These are phyloP conservation scores for Orientallactaga bullata DNA, from an alignment of 2,113 vertebrate species.

Conservation along the genomic window DNA sequence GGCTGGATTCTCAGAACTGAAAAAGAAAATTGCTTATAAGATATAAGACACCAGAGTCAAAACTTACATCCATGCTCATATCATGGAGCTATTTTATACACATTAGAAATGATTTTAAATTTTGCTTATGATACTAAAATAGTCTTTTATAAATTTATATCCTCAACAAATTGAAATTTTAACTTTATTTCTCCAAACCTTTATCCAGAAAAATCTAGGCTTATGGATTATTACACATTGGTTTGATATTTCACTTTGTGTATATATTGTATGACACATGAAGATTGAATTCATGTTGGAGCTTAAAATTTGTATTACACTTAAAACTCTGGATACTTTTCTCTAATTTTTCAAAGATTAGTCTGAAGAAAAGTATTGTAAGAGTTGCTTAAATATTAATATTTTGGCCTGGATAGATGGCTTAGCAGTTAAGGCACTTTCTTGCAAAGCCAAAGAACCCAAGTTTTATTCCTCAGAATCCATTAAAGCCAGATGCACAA, in stretches of 20 bases:
- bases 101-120: neutral
- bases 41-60: neutral
- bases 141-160: constrained; percentile 39
- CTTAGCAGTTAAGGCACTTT: too few relatives aligned
- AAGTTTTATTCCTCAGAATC: too few relatives aligned
- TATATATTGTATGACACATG: neutral
- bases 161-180: constrained; percentile 38
- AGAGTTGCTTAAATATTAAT: constrained; percentile 23
- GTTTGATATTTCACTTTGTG: constrained; percentile 17
- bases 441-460: too few relatives aligned
- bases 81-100: neutral
- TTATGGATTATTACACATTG: neutral
- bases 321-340: constrained; percentile 21
- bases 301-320: neutral
- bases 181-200: neutral
- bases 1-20: neutral
- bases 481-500: too few relatives aligned
- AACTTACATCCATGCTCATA: neutral
- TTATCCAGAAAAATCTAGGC: constrained; percentile 20
- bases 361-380: neutral
- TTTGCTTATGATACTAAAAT: neutral
- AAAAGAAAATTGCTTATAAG: neutral
- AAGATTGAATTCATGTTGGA: constrained; percentile 44
- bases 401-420: neutral
- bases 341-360: constrained; percentile 43